Base-by-base conservation (phyloP, 2,797 vertebrate genomes). In the Lutjanus argentimaculatus region DNA sequence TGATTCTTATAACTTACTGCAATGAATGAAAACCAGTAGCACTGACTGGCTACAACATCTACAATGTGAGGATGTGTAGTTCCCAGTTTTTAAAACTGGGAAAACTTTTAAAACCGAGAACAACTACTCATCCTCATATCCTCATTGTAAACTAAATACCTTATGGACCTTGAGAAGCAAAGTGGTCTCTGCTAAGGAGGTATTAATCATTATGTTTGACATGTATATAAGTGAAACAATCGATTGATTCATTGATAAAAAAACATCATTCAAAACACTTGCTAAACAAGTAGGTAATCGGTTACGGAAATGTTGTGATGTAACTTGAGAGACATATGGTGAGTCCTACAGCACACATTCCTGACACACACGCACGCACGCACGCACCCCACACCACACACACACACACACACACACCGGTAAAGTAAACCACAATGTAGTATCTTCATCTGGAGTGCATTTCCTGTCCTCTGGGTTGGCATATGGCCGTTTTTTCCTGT, bases 371-470 rank as follows among this genome's bases (percentile, higher is more conserved):
- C 25, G 19, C 57, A 59, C 16, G 57, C 21, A 52, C 40, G 30
- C 40, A 62, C 46, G n/a, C n/a, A n/a, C n/a, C n/a, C n/a, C n/a
- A n/a, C n/a, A n/a, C n/a, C n/a, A 52, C 46, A 55, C 46, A 64
- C 74, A 76, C 52, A 84, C 49, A 71, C 66, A 75, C 51, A 83
- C n/a, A 72, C 71, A 77, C 69, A 61, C 62, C 0, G 68, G 72
- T 85, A 83, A 87, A 93, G 86, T 77, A 84, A 85, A 85, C 73
- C 72, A 80, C 77, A 49, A 62, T 67, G 68, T 83, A 75, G 56
- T 70, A 75, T 90, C 80, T 89, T 94, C 92, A 93, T 90, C 89
- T 92, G 91, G 92, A 92, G 76, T 70, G 79, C 79, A 92, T 92
- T 94, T 94, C 89, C 88, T 93, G 82, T 88, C 79, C 64, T 79